phyloP scores from a whole-genome alignment of 2,888 invertebrate genomes.

The Agrilus mali region DNA sequence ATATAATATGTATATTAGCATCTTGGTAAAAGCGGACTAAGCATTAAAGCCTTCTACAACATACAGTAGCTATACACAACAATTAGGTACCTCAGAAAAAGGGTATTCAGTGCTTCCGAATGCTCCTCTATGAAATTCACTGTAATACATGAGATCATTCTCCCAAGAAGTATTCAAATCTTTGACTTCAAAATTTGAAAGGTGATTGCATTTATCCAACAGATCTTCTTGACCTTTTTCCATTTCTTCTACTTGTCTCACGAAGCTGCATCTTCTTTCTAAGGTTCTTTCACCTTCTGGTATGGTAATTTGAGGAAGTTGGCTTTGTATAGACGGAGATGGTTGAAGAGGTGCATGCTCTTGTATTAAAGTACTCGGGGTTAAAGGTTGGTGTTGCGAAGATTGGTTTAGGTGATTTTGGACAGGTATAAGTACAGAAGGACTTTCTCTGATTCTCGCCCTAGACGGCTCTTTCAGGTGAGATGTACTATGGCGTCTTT shows the following conservation, averaged over 20 bases:
- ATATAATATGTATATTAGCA: too few species aligned
- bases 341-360: slow-evolving; percentile 13
- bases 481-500: slow-evolving; percentile 30
- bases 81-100: slow-evolving; percentile 31
- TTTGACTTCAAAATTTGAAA: slow-evolving; percentile 34
- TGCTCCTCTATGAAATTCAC: slow-evolving; percentile 27
- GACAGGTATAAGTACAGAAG: slow-evolving; percentile 39
- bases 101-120: slow-evolving; percentile 36
- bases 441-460: slow-evolving; percentile 30
- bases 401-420: slow-evolving; percentile 28
- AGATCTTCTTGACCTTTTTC: slow-evolving; percentile 28
- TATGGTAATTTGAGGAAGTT: slow-evolving; percentile 42
- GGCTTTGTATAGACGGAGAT: slow-evolving; percentile 34
- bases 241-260: slow-evolving; percentile 36
- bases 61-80: background rate
- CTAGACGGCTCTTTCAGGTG: slow-evolving; percentile 20
- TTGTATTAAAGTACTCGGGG: slow-evolving; percentile 25
- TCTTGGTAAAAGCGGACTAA: too few species aligned
- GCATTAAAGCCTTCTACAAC: too few species aligned
- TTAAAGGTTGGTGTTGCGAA: slow-evolving; percentile 21
- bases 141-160: slow-evolving; percentile 25
- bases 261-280: slow-evolving; percentile 38
- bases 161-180: slow-evolving; percentile 25
- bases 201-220: slow-evolving; percentile 31
- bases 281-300: slow-evolving; percentile 30